Evolutionary conservation across 2,888 invertebrate species (phyloP), one percentile per base, ranked within the genome.

Genomic region (Bursaphelenchus okinawaensis): DNA sequence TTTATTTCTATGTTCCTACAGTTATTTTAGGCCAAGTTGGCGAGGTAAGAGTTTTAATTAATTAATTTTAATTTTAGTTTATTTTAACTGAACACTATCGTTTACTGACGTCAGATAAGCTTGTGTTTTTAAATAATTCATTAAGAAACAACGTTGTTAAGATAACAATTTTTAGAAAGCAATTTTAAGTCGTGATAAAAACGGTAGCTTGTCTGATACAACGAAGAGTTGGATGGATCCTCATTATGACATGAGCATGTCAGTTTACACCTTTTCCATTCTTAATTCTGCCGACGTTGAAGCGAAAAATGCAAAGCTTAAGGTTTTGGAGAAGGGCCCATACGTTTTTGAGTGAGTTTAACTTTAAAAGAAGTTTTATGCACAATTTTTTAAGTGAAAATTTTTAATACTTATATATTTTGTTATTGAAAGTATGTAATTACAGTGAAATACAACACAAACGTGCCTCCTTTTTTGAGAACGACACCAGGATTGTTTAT

Each of bases 201-300:
- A 76, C 62, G 81, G 80, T 20, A 74, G 73, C 7, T 72, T 70
- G 31, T 79, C 74, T 52, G 64, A 68, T 20, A 74, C 76, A 70
- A 76, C 80, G 8, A 40, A 71, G 60, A 73, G 69, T 26, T 81
- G 80, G 77, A 50, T 70, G 26, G 62, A 70, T 16, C 81, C 81
- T 4, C 70, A 71, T 4, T 81, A 79, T 65, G 67, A 72, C 52
- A 74, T 81, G 73, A 63, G 68, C 27, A 50, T 81, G 62, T 67
- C 73, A 54, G 62, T 83, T 12, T 79, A 68, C 67, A 77, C 81
- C 12, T 82, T 74, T 63, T 77, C 79, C 51, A 74, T 82, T 31
- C 73, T 72, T 28, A 83, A 83, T 71, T 78, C 78, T 7, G 72
- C 76, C 19, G 77, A 80, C 57, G 67, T 55, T 20, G 72, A 82